Conservation (phyloP, 1,140 invertebrate genomes). For the Mya arenaria region DNA sequence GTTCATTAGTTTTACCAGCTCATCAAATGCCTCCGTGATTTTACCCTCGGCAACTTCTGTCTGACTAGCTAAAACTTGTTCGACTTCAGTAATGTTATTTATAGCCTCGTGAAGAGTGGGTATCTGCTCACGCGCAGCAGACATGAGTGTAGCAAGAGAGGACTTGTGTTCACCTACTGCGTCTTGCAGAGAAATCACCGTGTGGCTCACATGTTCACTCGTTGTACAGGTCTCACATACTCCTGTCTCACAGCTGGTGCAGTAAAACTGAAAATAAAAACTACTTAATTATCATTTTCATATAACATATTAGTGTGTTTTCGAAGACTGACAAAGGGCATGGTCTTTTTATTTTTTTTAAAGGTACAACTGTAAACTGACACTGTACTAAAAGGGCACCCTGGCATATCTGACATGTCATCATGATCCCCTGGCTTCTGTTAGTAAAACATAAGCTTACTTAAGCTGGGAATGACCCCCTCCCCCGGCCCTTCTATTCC, state of each 20-base stretch:
- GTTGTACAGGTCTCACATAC: conserved; percentile 83
- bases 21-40: conserved; percentile 79
- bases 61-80: conserved; percentile 73
- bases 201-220: conserved; percentile 83
- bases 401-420: no score
- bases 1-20: conserved; percentile 77
- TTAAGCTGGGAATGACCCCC: no score
- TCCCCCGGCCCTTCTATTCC: no score
- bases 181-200: conserved; percentile 81
- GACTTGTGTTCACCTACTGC: conserved; percentile 82
- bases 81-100: conserved; percentile 77
- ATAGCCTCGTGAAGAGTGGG: conserved; percentile 81
- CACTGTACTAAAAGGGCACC: no score
- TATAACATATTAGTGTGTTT: no score
- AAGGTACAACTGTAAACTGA: no score
- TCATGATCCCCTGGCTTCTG: no score
- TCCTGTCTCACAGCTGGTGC: conserved; percentile 83
- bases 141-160: conserved; percentile 79
- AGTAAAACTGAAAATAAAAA: conserved; percentile 79
- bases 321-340: no score
- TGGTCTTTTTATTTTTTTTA: no score
- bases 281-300: no score
- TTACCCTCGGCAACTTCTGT: conserved; percentile 76
- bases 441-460: no score
- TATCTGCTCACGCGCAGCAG: conserved; percentile 80